phyloP scores from a whole-genome alignment of 2,113 vertebrate species.

The Aptenodytes forsteri region DNA sequence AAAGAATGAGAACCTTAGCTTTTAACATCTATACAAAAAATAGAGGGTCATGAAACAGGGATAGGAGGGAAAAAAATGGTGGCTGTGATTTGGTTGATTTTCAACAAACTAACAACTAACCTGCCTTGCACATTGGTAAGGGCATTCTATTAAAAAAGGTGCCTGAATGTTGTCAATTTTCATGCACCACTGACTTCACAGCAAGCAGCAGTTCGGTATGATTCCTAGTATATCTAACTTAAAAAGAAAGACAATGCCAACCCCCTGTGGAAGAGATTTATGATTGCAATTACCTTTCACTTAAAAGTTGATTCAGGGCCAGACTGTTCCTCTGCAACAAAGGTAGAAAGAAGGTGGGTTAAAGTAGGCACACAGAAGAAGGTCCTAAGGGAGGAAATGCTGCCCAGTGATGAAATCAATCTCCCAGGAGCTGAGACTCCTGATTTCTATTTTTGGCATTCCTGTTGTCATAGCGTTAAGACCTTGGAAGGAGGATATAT shows the following conservation, averaged over 20 bases:
- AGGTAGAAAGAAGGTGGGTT: background rate
- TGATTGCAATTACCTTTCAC: background rate
- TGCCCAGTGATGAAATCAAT: background rate
- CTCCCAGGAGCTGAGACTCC: background rate
- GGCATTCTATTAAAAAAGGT: background rate
- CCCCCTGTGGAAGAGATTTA: background rate
- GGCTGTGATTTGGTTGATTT: background rate
- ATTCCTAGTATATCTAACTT: background rate
- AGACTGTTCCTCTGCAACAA: background rate
- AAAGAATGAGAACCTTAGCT: background rate
- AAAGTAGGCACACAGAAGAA: background rate
- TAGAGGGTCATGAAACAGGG: background rate
- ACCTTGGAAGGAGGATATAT: background rate
- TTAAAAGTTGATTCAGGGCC: background rate
- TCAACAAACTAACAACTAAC: background rate
- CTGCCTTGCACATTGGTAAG: background rate
- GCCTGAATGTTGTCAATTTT: background rate
- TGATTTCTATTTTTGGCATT: background rate
- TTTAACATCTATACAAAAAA: background rate
- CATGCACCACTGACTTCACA: background rate
- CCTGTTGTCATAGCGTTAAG: background rate
- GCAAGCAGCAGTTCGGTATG: background rate
- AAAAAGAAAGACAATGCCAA: background rate
- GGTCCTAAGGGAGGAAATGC: background rate
- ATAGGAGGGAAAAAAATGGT: background rate